A percentile compares a stretch with the other conserved stretches of the same genome.
These are phyloP conservation scores for Serrognathus titanus DNA, from an alignment of 2,888 invertebrate species.

Conservation along the genomic window DNA sequence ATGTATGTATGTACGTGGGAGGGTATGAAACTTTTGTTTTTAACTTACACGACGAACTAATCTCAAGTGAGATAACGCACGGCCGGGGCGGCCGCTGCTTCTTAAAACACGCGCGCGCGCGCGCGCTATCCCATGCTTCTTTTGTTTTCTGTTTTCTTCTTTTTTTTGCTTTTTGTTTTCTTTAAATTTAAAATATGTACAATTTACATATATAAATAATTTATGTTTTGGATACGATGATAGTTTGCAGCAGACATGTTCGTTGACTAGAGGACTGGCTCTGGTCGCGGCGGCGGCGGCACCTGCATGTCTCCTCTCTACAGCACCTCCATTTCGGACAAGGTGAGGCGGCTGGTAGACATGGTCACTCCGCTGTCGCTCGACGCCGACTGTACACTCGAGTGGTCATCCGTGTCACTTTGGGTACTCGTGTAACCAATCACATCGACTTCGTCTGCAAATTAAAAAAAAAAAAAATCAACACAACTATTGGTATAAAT, in stretches of 20 bases:
- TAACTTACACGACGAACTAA: too few species aligned
- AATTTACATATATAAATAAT: slow-evolving; percentile 35
- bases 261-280: slow-evolving; percentile 38
- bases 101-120: too few species aligned
- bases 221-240: slow-evolving; percentile 38
- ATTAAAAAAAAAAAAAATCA: slow-evolving; percentile 10
- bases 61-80: too few species aligned
- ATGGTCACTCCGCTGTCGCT: slow-evolving; percentile 72
- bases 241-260: slow-evolving; percentile 24
- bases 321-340: slow-evolving; percentile 58
- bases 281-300: slow-evolving; percentile 35
- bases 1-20: too few species aligned
- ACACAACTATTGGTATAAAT: not conserved
- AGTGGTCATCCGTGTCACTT: slow-evolving; percentile 79
- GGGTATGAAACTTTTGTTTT: too few species aligned
- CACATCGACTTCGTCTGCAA: slow-evolving; percentile 81
- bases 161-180: slow-evolving; percentile 24
- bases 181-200: slow-evolving; percentile 46
- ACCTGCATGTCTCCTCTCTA: slow-evolving; percentile 40
- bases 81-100: too few species aligned
- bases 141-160: slow-evolving; percentile 33
- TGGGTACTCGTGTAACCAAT: slow-evolving; percentile 82
- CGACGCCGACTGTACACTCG: slow-evolving; percentile 69
- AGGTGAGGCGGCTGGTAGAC: slow-evolving; percentile 64
- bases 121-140: slow-evolving; percentile 35